phyloP scores from a whole-genome alignment of 2,113 vertebrate species.

The Crocuta crocuta region DNA sequence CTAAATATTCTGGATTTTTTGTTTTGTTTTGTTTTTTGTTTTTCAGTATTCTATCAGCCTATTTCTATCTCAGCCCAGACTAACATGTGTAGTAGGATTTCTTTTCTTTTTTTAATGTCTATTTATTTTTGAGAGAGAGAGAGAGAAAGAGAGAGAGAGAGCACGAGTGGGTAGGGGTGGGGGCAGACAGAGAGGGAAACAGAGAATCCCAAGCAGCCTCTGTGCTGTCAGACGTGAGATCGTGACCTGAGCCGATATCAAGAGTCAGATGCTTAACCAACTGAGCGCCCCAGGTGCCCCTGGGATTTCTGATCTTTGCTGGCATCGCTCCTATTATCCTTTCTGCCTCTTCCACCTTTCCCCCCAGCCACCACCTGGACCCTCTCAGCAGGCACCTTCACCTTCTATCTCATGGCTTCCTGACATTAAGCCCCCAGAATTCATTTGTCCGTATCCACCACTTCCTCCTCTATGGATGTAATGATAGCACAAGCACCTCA shows the following conservation, averaged over 20 bases:
- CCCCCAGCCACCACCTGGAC: accelerated
- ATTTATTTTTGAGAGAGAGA: no score
- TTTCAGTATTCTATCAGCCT: background rate
- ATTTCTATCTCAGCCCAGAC: background rate
- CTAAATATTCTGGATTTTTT: background rate
- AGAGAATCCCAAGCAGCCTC: no score
- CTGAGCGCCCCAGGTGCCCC: no score
- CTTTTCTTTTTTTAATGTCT: no score
- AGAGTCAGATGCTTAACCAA: no score
- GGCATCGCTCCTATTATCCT: background rate
- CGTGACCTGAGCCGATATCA: no score
- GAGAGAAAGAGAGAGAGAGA: no score
- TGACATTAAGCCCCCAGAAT: background rate
- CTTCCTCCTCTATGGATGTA: background rate
- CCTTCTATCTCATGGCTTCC: background rate
- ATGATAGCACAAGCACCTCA: background rate
- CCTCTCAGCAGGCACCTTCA: background rate
- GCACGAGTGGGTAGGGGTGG: no score
- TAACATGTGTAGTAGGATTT: no score
- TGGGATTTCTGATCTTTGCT: background rate
- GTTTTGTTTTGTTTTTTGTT: background rate
- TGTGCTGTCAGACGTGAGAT: no score
- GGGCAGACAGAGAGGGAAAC: no score
- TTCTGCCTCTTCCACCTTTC: background rate
- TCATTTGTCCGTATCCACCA: background rate